Conservation (phyloP, 2,113 vertebrate species). For the Petrocephalus microphthalmus region DNA sequence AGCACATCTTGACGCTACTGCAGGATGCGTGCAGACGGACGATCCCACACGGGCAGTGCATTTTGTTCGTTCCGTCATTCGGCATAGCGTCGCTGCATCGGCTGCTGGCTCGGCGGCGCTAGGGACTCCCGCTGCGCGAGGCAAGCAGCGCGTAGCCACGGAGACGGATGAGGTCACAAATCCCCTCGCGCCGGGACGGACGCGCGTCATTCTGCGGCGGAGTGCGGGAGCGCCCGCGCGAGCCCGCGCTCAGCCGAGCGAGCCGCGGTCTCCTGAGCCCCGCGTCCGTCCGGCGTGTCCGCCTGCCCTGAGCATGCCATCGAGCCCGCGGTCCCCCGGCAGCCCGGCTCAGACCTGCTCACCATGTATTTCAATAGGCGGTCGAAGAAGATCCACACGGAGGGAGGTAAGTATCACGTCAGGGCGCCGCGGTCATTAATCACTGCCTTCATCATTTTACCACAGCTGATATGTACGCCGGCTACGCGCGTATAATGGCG, state of each 20-base stretch:
- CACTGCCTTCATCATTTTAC: background rate
- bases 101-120: background rate
- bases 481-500: background rate
- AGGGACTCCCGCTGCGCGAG: background rate
- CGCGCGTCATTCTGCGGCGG: constrained; percentile 24
- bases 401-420: constrained; percentile 59
- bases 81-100: background rate
- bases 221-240: constrained; percentile 27
- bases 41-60: background rate
- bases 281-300: constrained; percentile 29
- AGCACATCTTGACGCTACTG: background rate
- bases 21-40: background rate
- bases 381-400: constrained; percentile 69
- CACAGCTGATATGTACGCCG: background rate
- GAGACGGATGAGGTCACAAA: constrained; percentile 1
- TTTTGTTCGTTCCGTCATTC: background rate
- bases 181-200: background rate
- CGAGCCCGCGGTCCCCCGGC: constrained; percentile 38
- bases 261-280: constrained; percentile 30
- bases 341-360: constrained; percentile 36
- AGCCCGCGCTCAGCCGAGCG: constrained; percentile 37
- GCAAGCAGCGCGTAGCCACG: background rate
- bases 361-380: constrained; percentile 72
- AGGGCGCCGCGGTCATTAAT: background rate
- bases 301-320: constrained; percentile 54